These are phyloP conservation scores for Macrosoma leucophasiata DNA, from an alignment of 2,888 invertebrate genomes.

Conservation along the genomic window DNA sequence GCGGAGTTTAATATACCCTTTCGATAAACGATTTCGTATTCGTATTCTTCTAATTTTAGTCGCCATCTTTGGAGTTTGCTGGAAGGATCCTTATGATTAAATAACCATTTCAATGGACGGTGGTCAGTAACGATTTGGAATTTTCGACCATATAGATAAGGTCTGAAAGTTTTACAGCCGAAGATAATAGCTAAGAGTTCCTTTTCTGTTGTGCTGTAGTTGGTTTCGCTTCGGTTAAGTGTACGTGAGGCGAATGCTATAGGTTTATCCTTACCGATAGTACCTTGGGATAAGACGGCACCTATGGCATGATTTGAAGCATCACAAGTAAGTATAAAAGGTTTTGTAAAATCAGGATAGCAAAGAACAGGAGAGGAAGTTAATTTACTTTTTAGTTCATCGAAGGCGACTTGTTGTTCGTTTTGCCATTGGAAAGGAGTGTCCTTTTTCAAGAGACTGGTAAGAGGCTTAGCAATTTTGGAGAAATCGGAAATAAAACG, in stretches of 20 bases:
- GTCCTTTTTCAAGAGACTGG: constrained; percentile 15
- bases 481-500: no score
- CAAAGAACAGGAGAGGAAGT: constrained; percentile 30
- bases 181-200: constrained; percentile 17
- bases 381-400: constrained; percentile 19
- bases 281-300: constrained; percentile 31
- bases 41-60: constrained; percentile 2
- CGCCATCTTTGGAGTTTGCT: constrained; percentile 20
- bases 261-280: constrained; percentile 14
- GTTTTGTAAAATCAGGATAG: constrained; percentile 37
- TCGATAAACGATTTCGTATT: constrained; percentile 1
- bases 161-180: constrained; percentile 14
- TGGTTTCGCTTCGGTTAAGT: constrained; percentile 8
- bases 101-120: constrained; percentile 21
- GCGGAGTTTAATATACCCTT: constrained; percentile 15
- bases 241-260: constrained; percentile 14
- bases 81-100: constrained; percentile 21
- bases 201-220: constrained; percentile 12
- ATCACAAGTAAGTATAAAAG: constrained; percentile 29
- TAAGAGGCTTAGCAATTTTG: no score
- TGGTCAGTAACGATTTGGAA: constrained; percentile 25
- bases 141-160: constrained; percentile 16
- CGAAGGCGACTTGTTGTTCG: constrained; percentile 20
- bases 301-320: constrained; percentile 31
- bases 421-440: constrained; percentile 19